Base-by-base conservation (phyloP, 2,113 vertebrate species). In the Narcine bancroftii region DNA sequence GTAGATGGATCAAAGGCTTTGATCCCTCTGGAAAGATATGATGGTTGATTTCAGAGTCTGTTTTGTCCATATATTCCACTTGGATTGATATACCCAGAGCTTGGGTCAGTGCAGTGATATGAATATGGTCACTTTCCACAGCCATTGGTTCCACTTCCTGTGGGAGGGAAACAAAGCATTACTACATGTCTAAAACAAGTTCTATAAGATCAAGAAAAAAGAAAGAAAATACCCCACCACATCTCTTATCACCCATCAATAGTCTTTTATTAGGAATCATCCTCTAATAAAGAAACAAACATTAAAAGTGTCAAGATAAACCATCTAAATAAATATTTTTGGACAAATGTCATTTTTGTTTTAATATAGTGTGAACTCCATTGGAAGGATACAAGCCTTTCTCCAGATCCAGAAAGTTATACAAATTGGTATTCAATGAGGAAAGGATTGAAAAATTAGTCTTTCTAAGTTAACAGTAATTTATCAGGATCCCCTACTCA, bases 81-180 rank as follows among this genome's bases (percentile, higher is more conserved):
- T 96, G 95, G 3, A 95, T 94, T 93, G 94, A 94, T 3, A 96
- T 92, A 63, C 93, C 96, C 93, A 97, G 93, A 0, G 97, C 96
- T 92, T 97, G 95, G 0, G 96, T 95, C 93, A 97, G 94, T 72
- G 97, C 97, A 0, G 96, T 94, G 93, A 97, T 96, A 94, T 96
- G 96, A 93, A 97, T 96, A 7, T 96, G 96, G 83, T 97, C 96
- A 63, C 96, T 96, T 92, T 97, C 96, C 93, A 95, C 94, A 0
- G 95, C 95, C 96, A 96, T 96, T 85, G 94, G 93, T 94, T 97
- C 95, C 93, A 96, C 95, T 91, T 97, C 96, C 97, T 98, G 93
- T 69, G 50, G 72, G 60, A 87, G 92, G 93, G 26, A 89, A 72
- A 5, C 6, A 7, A 92, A 17, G 81, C 10, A 92, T 92, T 81